phyloP scores from a whole-genome alignment of 2,888 invertebrate genomes.

The Eupithecia vulgata region DNA sequence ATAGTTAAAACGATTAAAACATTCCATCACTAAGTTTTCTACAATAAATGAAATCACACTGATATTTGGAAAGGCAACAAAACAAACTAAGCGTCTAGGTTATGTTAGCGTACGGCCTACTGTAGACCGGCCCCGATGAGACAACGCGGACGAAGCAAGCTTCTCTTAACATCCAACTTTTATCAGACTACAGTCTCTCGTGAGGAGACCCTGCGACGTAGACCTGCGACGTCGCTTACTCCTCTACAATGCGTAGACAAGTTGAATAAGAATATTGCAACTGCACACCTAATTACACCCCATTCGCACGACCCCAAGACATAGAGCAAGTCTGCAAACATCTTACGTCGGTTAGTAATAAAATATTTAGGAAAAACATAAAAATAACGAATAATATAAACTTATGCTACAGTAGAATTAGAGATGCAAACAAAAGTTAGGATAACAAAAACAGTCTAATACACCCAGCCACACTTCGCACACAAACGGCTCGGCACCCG shows the following conservation, averaged over 20 bases:
- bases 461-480: constrained; percentile 10
- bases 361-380: constrained; percentile 26
- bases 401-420: constrained; percentile 25
- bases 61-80: constrained; percentile 81
- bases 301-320: constrained; percentile 22
- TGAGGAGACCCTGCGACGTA: constrained; percentile 12
- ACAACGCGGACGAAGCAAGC: constrained; percentile 29
- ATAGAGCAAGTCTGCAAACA: constrained; percentile 21
- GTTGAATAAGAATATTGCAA: constrained; percentile 19
- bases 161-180: constrained; percentile 14
- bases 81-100: constrained; percentile 79
- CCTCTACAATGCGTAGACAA: constrained; percentile 16
- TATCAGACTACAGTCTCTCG: constrained; percentile 18
- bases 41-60: constrained; percentile 78
- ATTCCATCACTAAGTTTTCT: constrained; percentile 77
- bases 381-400: constrained; percentile 29
- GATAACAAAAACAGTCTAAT: constrained; percentile 27
- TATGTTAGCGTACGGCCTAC: constrained; percentile 63
- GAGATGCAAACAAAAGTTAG: constrained; percentile 29
- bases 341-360: constrained; percentile 23
- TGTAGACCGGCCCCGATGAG: constrained; percentile 21
- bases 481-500: neutral
- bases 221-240: constrained; percentile 17
- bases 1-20: constrained; percentile 71
- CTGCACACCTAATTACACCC: constrained; percentile 27